Conservation (phyloP, 1,140 invertebrate species). For the Bombyx mandarina region DNA sequence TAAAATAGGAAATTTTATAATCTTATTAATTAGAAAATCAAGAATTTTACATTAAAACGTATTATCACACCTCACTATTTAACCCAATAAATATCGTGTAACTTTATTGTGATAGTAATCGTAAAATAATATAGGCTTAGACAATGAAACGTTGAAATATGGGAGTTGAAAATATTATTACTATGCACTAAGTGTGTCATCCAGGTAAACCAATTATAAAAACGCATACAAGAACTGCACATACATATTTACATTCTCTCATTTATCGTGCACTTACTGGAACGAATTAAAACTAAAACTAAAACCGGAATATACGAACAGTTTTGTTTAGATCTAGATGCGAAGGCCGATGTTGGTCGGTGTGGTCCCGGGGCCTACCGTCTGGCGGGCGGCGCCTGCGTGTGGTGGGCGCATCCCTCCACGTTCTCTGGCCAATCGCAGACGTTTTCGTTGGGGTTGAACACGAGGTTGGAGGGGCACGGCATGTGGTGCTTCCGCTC, state of each 20-base stretch:
- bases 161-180: no score
- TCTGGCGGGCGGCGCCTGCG: constrained; percentile 79
- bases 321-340: no score
- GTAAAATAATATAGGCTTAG: no score
- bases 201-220: constrained; percentile 13
- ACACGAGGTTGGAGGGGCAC: constrained; percentile 94
- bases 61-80: no score
- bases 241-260: constrained; percentile 8
- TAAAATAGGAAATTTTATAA: no score
- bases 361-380: constrained; percentile 31
- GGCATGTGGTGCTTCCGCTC: constrained; percentile 97
- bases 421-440: constrained; percentile 98
- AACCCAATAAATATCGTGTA: no score
- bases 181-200: constrained; percentile 6
- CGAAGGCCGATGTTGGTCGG: neutral
- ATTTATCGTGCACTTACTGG: constrained; percentile 8
- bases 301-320: no score
- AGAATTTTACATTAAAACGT: no score
- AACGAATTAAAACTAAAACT: constrained; percentile 12
- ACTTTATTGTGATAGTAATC: no score
- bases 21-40: no score
- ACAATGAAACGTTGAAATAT: no score
- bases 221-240: constrained; percentile 7
- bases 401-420: constrained; percentile 87
- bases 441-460: constrained; percentile 93